Conservation (phyloP, 2,888 invertebrate species). For the Fragum fragum region DNA sequence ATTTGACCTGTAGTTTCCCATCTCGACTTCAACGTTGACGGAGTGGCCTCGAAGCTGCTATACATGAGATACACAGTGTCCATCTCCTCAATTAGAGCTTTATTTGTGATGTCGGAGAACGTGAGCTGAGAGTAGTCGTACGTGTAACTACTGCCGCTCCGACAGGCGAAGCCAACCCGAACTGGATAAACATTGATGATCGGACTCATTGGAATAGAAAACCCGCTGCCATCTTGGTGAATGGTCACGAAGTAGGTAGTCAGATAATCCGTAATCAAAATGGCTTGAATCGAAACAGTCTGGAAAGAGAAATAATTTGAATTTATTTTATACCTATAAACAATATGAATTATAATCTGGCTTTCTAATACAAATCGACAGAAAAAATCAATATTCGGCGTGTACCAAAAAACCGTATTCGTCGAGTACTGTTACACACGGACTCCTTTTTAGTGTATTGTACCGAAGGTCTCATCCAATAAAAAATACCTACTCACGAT, state of each 20-base stretch:
- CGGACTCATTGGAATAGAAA: constrained; percentile 39
- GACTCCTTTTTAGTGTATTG: too few relatives aligned
- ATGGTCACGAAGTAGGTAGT: constrained; percentile 50
- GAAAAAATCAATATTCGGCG: too few relatives aligned
- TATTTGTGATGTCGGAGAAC: constrained; percentile 28
- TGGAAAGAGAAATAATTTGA: too few relatives aligned
- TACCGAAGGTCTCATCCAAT: too few relatives aligned
- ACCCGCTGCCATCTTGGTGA: constrained; percentile 61
- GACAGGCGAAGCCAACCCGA: constrained; percentile 49
- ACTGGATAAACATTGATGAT: constrained; percentile 51
- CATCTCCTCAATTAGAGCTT: constrained; percentile 52
- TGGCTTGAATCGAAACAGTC: constrained; percentile 68
- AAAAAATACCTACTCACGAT: too few relatives aligned
- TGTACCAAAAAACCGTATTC: too few relatives aligned
- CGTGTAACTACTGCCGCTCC: constrained; percentile 6
- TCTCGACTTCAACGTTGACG: constrained; percentile 2
- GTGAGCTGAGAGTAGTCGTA: constrained; percentile 59
- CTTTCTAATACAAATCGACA: too few relatives aligned
- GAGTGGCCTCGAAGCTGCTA: constrained; percentile 14
- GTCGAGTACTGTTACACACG: too few relatives aligned
- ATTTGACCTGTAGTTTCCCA: constrained; percentile 26
- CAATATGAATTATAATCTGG: too few relatives aligned
- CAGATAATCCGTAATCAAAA: constrained; percentile 66
- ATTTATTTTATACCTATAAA: too few relatives aligned
- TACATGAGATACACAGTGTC: constrained; percentile 48